Conservation (phyloP, 30 jellyfish, hydroid and myxozoan species). For the Pseudorhiza aurosa region DNA sequence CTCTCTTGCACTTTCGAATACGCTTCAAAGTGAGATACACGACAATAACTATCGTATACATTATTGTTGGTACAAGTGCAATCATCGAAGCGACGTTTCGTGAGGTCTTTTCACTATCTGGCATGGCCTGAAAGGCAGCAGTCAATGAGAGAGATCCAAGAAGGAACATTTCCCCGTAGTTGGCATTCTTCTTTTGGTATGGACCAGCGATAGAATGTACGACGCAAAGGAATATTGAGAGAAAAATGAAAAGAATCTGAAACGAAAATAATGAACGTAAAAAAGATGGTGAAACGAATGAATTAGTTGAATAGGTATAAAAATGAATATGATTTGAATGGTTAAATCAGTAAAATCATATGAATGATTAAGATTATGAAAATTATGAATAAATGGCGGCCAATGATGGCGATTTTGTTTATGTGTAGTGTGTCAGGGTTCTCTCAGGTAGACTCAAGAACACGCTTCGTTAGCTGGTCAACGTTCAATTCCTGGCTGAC, state of each 20-base stretch:
- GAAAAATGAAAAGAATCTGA: constrained; percentile 38
- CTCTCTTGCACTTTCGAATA: background rate
- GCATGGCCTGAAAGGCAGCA: constrained; percentile 47
- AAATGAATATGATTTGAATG: too few species aligned
- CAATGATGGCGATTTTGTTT: too few species aligned
- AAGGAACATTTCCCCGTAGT: constrained; percentile 41
- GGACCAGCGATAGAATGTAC: constrained; percentile 31
- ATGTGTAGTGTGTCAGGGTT: too few species aligned
- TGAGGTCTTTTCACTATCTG: background rate
- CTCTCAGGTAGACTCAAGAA: too few species aligned
- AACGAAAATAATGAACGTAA: background rate
- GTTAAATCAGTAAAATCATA: too few species aligned
- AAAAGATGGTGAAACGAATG: background rate
- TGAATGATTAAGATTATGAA: too few species aligned
- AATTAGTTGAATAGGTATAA: background rate
- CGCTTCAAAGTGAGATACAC: background rate
- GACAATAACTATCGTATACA: constrained; percentile 22
- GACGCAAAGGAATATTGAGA: constrained; percentile 17
- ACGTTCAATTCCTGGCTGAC: too few species aligned
- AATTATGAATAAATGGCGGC: too few species aligned
- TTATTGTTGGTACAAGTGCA: constrained; percentile 11
- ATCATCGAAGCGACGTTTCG: constrained; percentile 23
- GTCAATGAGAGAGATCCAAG: constrained; percentile 33
- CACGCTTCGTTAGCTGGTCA: too few species aligned
- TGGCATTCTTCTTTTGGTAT: constrained; percentile 42